Evolutionary conservation across 1,140 invertebrate genomes (phyloP), one percentile per base, ranked within the genome.

Genomic region (Mizuhopecten yessoensis): DNA sequence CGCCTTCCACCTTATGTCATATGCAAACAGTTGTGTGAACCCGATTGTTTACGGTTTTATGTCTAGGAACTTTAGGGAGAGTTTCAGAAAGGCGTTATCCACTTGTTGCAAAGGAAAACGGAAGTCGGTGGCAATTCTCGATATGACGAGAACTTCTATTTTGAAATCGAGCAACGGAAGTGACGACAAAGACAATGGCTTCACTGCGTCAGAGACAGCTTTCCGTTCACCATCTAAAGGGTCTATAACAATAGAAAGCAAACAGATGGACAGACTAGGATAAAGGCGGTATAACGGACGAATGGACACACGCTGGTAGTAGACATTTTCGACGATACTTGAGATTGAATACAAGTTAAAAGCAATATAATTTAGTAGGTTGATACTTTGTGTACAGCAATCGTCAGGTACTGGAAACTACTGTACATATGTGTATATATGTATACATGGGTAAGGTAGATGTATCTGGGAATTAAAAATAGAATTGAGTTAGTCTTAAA

Each of bases 31-130:
- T 95, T 98, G 98, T 94, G 97, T 98, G 89, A 98, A 98, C 96
- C 98, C 98, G 5, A 97, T 98, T 87, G 97, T 98, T 10, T 98
- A 98, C 95, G 98, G 98, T 36, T 98, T 98, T 95, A 98, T 98
- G 97, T 98, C 98, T 20, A 97, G 97, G 94, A 97, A 94, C 88
- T 94, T 94, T 20, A 34, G 93, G 89, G 92, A 93, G 34, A 94
- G 92, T 10, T 93, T 94, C 23, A 92, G 89, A 89, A 36, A 89
- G 87, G 92, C 90, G 13, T 36, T 92, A 86, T 75, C 39, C 33
- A 36, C 75, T 42, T 92, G 90, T 86, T 45, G 88, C 2, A 90
- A 90, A 36, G 86, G 87, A 34, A 87, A 87, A 86, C 87, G 87
- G 17, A 57, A 34, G 34, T 33, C 29, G 15, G 34, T 88, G 10